These are phyloP conservation scores for Philaethria dido DNA, from an alignment of 2,888 invertebrate genomes.

Conservation along the genomic window DNA sequence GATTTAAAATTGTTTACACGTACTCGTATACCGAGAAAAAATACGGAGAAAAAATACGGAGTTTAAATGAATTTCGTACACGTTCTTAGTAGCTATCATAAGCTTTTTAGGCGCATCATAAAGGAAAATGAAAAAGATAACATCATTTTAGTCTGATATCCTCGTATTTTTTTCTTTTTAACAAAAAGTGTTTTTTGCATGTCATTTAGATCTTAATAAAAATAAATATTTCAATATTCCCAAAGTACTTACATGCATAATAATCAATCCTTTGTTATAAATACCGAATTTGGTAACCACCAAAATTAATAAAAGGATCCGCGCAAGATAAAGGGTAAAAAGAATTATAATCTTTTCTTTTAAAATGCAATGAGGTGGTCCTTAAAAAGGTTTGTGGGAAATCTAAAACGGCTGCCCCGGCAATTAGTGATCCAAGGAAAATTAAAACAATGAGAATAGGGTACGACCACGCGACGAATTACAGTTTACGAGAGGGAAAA, in stretches of 20 bases:
- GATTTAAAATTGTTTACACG: slow-evolving; percentile 44
- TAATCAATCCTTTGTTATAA: neutral
- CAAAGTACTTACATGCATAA: neutral
- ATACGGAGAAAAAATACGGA: slow-evolving; percentile 29
- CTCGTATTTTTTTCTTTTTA: neutral
- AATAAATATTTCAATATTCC: too few relatives aligned
- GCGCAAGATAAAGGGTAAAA: slow-evolving; percentile 62
- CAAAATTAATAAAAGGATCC: slow-evolving; percentile 75
- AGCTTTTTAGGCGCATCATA: slow-evolving; percentile 14
- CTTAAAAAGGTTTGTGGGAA: slow-evolving; percentile 80
- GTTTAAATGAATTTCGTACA: slow-evolving; percentile 21
- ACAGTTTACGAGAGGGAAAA: slow-evolving; percentile 41
- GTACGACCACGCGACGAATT: slow-evolving; percentile 53
- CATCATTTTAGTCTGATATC: neutral
- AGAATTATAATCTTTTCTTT: slow-evolving; percentile 83
- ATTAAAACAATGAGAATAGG: slow-evolving; percentile 78
- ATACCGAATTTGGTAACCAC: slow-evolving; percentile 59
- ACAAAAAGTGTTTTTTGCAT: too few relatives aligned
- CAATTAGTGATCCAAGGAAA: slow-evolving; percentile 79
- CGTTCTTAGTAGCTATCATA: slow-evolving; percentile 21
- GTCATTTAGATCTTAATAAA: too few relatives aligned
- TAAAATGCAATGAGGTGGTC: slow-evolving; percentile 83
- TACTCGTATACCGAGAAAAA: too few relatives aligned
- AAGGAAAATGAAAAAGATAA: slow-evolving; percentile 3
- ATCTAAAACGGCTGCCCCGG: slow-evolving; percentile 77